Conservation (phyloP, 2,888 invertebrate species). For the Himalopsyche tibetana region DNA sequence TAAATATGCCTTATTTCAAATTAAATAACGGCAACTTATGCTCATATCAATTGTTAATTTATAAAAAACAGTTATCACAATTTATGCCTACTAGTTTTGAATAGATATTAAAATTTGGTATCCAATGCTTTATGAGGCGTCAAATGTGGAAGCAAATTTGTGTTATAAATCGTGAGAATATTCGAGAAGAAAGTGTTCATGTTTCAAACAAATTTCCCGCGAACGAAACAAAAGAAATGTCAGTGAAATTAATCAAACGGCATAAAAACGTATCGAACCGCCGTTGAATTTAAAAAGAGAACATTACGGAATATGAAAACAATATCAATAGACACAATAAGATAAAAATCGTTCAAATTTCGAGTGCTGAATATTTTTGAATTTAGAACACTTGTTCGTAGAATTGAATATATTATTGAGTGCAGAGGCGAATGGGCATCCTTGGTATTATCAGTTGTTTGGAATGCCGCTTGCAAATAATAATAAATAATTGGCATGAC, state of each 20-base stretch:
- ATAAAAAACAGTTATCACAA: too few relatives aligned
- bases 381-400: neutral
- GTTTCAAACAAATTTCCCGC: conserved; percentile 4
- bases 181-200: neutral
- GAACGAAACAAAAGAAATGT: conserved; percentile 18
- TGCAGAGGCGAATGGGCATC: neutral
- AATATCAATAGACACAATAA: neutral
- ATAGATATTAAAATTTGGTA: too few relatives aligned
- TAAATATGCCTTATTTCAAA: too few relatives aligned
- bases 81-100: too few relatives aligned
- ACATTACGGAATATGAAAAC: neutral
- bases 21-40: too few relatives aligned
- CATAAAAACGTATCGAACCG: neutral
- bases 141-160: neutral
- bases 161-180: neutral
- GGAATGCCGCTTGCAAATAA: conserved; percentile 20
- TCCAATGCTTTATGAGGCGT: neutral
- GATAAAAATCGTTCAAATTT: neutral
- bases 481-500: neutral
- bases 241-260: conserved; percentile 11
- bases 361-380: neutral
- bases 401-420: neutral
- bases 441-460: neutral
- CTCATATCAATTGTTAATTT: too few relatives aligned
- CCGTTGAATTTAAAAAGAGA: neutral